These are phyloP conservation scores for Gymnarchus niloticus DNA, from an alignment of 2,113 vertebrate genomes.

Conservation along the genomic window DNA sequence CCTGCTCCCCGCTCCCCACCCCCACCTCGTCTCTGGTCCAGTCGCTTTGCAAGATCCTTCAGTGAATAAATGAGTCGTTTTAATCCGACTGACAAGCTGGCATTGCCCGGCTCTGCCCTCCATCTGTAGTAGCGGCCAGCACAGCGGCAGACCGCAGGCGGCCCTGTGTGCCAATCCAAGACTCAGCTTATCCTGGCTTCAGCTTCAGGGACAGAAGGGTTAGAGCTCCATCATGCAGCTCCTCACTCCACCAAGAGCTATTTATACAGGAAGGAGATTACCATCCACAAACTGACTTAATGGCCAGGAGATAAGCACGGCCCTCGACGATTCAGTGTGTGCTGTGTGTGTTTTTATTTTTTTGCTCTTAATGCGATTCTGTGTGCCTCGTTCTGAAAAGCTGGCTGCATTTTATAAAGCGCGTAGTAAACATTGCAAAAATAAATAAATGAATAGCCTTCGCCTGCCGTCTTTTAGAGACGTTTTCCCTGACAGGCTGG, in stretches of 20 bases:
- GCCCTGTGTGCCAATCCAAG: conserved; percentile 70
- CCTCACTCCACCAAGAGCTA: conserved; percentile 70
- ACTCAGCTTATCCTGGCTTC: conserved; percentile 73
- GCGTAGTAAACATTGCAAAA: background rate
- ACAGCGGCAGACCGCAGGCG: conserved; percentile 70
- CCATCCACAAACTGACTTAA: conserved; percentile 65
- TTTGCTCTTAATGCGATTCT: background rate
- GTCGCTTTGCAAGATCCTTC: conserved; percentile 75
- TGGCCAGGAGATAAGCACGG: conserved; percentile 5
- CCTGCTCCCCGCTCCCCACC: conserved; percentile 54
- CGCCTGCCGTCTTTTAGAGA: background rate
- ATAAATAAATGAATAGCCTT: background rate
- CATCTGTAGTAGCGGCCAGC: conserved; percentile 92
- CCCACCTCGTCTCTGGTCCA: conserved; percentile 54
- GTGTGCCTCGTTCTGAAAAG: background rate
- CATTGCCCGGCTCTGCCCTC: conserved; percentile 95
- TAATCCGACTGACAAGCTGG: conserved; percentile 99
- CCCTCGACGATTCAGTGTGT: background rate
- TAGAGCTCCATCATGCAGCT: conserved; percentile 67
- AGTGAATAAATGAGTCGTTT: conserved; percentile 98
- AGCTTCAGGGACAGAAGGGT: conserved; percentile 75
- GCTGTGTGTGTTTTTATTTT: background rate
- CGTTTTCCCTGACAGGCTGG: background rate
- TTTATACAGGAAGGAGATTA: conserved; percentile 80
- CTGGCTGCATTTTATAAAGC: background rate